phyloP scores from a whole-genome alignment of 2,888 invertebrate species.

The Carabus problematicus region DNA sequence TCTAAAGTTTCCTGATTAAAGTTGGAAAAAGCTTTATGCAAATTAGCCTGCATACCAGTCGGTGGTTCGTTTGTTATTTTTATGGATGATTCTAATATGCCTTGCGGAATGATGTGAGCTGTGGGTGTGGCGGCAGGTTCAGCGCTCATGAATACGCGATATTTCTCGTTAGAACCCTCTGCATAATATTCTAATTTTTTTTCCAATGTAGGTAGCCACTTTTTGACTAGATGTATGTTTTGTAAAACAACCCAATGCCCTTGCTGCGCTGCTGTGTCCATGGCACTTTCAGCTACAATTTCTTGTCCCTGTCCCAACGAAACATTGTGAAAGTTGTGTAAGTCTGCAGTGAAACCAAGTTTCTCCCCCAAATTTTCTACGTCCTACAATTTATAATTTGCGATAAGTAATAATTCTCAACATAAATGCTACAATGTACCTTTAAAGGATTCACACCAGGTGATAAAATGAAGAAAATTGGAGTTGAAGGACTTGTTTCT shows the following conservation, averaged over 20 bases:
- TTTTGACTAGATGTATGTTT: constrained; percentile 95
- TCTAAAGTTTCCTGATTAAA: constrained; percentile 95
- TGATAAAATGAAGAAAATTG: constrained; percentile 95
- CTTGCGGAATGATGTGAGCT: constrained; percentile 94
- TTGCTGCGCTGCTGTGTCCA: constrained; percentile 82
- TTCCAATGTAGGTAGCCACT: constrained; percentile 90
- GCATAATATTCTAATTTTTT: constrained; percentile 90
- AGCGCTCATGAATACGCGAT: constrained; percentile 91
- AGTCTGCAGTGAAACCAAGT: constrained; percentile 82
- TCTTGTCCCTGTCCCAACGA: constrained; percentile 95
- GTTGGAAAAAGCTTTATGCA: constrained; percentile 94
- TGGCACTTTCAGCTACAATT: constrained; percentile 90
- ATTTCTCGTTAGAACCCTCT: constrained; percentile 78
- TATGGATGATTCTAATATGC: constrained; percentile 93
- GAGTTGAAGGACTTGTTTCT: constrained; percentile 91
- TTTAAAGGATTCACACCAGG: constrained; percentile 97
- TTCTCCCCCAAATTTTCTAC: constrained; percentile 89
- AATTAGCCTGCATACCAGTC: constrained; percentile 94
- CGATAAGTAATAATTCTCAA: background rate
- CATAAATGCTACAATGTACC: constrained; percentile 50
- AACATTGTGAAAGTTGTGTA: constrained; percentile 92
- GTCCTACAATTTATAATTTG: constrained; percentile 62
- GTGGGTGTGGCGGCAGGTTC: constrained; percentile 89
- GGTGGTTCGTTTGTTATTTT: constrained; percentile 98
- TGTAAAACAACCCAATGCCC: constrained; percentile 98